phyloP scores from a whole-genome alignment of 2,113 vertebrate genomes.

The Todiramphus chloris region DNA sequence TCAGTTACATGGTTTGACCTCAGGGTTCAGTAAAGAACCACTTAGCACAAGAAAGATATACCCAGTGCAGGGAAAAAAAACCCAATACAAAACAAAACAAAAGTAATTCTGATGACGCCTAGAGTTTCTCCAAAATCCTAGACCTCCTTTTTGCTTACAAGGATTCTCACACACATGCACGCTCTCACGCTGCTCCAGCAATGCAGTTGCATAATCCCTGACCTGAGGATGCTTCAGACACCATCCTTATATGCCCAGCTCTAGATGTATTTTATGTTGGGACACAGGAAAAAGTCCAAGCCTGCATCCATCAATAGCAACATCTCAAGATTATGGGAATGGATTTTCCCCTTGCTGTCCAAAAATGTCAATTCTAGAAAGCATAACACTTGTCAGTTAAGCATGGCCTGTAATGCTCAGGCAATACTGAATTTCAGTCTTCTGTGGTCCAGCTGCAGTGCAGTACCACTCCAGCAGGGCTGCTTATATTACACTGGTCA shows the following conservation, averaged over 20 bases:
- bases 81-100: background rate
- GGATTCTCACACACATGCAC: rapidly evolving
- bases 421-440: background rate
- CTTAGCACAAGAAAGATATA: background rate
- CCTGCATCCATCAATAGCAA: background rate
- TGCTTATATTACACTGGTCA: background rate
- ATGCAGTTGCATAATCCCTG: background rate
- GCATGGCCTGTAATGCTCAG: background rate
- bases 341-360: background rate
- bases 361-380: background rate
- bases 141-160: background rate
- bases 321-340: background rate
- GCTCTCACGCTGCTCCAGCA: rapidly evolving
- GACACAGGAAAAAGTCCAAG: background rate
- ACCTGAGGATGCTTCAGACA: background rate
- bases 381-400: background rate
- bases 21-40: background rate
- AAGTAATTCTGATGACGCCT: background rate
- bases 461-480: background rate
- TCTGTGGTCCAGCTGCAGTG: background rate
- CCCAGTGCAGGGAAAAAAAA: background rate
- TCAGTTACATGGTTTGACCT: background rate
- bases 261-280: background rate
- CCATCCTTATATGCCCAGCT: background rate
- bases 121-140: background rate